Percentiles rank a stretch among this genome's conserved stretches.
phyloP scores from a whole-genome alignment of 2,888 invertebrate species.

The Synergus itoensis region DNA sequence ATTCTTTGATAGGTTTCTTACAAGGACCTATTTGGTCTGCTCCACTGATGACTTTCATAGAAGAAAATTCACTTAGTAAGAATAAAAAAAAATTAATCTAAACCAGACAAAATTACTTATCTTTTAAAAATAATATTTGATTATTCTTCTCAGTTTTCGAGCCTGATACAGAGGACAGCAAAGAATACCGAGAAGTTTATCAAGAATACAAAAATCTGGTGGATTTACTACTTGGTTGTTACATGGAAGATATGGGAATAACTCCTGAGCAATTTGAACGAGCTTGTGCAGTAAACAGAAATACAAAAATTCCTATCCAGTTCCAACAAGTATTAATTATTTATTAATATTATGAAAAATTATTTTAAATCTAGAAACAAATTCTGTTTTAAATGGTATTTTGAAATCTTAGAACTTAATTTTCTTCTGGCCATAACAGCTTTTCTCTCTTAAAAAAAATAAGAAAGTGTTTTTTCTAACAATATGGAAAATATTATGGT shows the following conservation, averaged over 20 bases:
- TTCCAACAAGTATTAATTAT: slow-evolving; percentile 79
- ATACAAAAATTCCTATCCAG: slow-evolving; percentile 78
- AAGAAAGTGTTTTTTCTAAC: background rate
- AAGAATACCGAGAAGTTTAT: slow-evolving; percentile 88
- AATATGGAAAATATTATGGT: background rate
- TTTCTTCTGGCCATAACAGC: background rate
- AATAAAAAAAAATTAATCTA: slow-evolving; percentile 24
- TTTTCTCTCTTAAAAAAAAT: background rate
- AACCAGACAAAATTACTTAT: background rate
- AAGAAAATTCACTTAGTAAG: slow-evolving; percentile 93
- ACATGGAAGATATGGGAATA: slow-evolving; percentile 95
- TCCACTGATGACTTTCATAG: slow-evolving; percentile 93
- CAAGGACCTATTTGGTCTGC: slow-evolving; percentile 96
- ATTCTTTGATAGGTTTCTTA: slow-evolving; percentile 93
- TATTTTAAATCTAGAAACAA: background rate
- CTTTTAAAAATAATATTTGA: slow-evolving; percentile 54
- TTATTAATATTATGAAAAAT: background rate
- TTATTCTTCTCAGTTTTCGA: slow-evolving; percentile 88
- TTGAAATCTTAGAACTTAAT: background rate
- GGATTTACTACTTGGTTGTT: slow-evolving; percentile 93
- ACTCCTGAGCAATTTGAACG: slow-evolving; percentile 92
- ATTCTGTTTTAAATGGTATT: background rate
- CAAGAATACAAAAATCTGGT: slow-evolving; percentile 94
- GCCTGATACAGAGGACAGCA: slow-evolving; percentile 85
- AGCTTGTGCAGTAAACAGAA: slow-evolving; percentile 82